Evolutionary conservation across 2,797 vertebrate genomes (phyloP), one percentile per base, ranked within the genome.

Genomic region (Malurus splendens): DNA sequence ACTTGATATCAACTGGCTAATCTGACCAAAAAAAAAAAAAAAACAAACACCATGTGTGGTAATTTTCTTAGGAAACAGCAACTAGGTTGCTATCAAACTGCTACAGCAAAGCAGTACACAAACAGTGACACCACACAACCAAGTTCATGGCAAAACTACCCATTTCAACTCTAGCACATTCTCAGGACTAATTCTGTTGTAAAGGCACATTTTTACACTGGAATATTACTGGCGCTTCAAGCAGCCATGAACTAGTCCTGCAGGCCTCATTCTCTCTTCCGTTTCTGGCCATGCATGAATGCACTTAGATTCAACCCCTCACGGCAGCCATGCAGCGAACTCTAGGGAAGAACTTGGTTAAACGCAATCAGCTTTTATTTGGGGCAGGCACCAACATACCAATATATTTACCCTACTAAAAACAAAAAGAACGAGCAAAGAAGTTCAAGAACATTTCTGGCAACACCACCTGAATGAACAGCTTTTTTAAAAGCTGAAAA

Each of bases 321-420:
- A 1, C 0, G 12, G 33, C 45, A 76, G 30, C 14, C 48, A 33
- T 0, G 0, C 38, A 2, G 1, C 6, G 67, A 84, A 65, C 5
- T 28, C 50, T 52, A 39, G 52, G 2, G 5, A 52, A 74, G 7
- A 75, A 61, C 20, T 4, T 8, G 16, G 12, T n/a, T 59, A 66
- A 82, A 66, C 0, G 0, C 6, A 52, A 14, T 4, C 41, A 62
- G n/a, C 22, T 86, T 76, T 45, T 60, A 59, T 55, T 2, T 47
- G 16, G 14, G 38, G 27, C 3, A 32, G 6, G 7, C 8, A 76
- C 8, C 10, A 42, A 41, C 5, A 45, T 20, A 70, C 4, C 32
- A 28, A 2, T 13, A 14, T 3, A 22, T 32, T 51, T 39, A 76
- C 2, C 10, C 9, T 6, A 38, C 7, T 6, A 23, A 70, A 52